Evolutionary conservation across 1,140 invertebrate genomes (phyloP).

Genomic region (Lepidurus packardi): DNA sequence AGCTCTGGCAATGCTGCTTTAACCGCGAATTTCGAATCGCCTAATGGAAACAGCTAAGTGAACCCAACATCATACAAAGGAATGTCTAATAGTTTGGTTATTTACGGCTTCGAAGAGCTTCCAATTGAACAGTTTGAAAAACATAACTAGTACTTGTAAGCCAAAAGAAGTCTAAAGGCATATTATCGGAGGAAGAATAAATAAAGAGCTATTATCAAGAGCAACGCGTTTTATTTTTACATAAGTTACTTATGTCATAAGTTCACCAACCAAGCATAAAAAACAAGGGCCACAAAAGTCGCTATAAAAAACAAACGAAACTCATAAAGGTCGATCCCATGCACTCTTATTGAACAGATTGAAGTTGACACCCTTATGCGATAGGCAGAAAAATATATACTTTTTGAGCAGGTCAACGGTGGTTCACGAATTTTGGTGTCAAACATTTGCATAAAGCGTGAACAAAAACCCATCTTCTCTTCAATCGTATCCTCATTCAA

Average conservation of each 20-base stretch:
- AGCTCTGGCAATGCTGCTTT: too few species aligned
- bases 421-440: constrained; percentile 13
- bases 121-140: too few species aligned
- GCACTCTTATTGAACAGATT: background rate
- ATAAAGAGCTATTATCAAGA: background rate
- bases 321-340: background rate
- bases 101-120: too few species aligned
- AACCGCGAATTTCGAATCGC: too few species aligned
- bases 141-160: too few species aligned
- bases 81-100: too few species aligned
- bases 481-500: background rate
- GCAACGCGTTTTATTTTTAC: constrained; percentile 6
- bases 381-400: background rate
- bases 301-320: background rate
- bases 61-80: too few species aligned
- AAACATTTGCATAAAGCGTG: constrained; percentile 2
- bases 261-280: background rate
- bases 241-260: constrained; percentile 8
- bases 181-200: too few species aligned
- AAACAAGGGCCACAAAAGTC: constrained; percentile 17
- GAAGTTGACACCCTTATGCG: background rate
- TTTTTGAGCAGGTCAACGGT: constrained; percentile 19
- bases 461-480: background rate
- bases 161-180: too few species aligned
- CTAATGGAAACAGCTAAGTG: too few species aligned